Base-by-base conservation (phyloP, 1,140 invertebrate species). In the Himalopsyche phryganea region DNA sequence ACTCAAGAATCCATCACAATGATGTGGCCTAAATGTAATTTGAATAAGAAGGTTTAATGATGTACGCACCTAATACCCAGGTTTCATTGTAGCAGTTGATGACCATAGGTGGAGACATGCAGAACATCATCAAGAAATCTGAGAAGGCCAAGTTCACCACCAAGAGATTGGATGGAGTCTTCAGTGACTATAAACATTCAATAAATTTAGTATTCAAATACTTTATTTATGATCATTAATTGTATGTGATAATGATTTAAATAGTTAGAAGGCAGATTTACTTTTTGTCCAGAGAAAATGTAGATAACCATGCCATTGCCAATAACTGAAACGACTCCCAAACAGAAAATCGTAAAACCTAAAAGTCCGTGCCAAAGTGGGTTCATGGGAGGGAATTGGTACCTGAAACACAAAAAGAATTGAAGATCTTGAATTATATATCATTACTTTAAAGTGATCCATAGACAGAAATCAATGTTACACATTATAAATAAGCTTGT, bases 271-370 rank as follows among this genome's bases (percentile, higher is more conserved):
- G n/a, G n/a, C n/a, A n/a, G n/a, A 2, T 6, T 56, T 58, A 65
- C 76, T 69, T 78, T 78, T 48, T 75, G 76, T 42, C 71, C 70
- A 33, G 80, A 77, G 73, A 94, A 95, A 58, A 94, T 90, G 73
- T 90, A 93, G 53, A 94, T 80, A 23, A 94, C 92, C 77, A 93
- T 85, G 19, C 87, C 85, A 67, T 96, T 96, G 53, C 92, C 92
- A 47, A 78, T 63, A 14, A 90, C 71, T 6, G 88, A 86, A 48
- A 91, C 73, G 35, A 84, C 73, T n/a, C 82, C 83, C 20, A 86
- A 75, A 18, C 79, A 64, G 36, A 77, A 74, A 65, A 86, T 85
- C 28, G 80, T 80, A 54, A 86, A 78, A 7, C 83, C 85, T 41
- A 86, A 71, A 13, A 85, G 71, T 60, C 80, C 82, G 67, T 87